Percentiles rank a stretch among this genome's conserved stretches.
These are phyloP conservation scores for Eubasilissa regina DNA, from an alignment of 1,140 invertebrate genomes.

Conservation along the genomic window DNA sequence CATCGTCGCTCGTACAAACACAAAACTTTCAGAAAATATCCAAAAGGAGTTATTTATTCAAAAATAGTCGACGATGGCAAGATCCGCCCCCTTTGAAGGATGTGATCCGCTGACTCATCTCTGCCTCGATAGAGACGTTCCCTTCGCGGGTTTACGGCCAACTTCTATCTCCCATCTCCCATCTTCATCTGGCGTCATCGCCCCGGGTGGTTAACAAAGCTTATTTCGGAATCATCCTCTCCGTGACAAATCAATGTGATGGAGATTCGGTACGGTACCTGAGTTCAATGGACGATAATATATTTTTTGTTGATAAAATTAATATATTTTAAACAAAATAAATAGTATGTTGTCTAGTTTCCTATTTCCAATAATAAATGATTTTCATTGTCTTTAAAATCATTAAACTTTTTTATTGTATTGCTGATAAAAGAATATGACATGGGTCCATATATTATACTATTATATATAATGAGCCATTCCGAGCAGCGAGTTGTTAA, in stretches of 20 bases:
- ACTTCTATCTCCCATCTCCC: constrained; percentile 55
- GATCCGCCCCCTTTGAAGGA: constrained; percentile 15
- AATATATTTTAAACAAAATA: too few species aligned
- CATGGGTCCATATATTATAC: too few species aligned
- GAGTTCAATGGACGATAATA: too few species aligned
- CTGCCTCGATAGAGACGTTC: constrained; percentile 53
- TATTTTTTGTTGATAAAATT: too few species aligned
- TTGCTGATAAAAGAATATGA: too few species aligned
- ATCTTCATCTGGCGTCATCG: constrained; percentile 50
- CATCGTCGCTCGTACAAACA: not conserved
- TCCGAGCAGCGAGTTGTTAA: too few species aligned
- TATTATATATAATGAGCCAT: too few species aligned
- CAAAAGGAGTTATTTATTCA: constrained; percentile 41
- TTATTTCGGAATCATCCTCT: constrained; percentile 48
- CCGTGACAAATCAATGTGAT: constrained; percentile 34
- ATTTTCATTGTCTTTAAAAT: too few species aligned
- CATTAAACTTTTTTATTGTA: too few species aligned
- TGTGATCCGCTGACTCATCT: constrained; percentile 50
- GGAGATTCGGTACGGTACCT: too few species aligned
- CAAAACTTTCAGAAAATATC: not conserved
- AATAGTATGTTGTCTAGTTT: too few species aligned
- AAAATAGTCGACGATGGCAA: constrained; percentile 57
- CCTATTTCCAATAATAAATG: too few species aligned
- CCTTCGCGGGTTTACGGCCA: constrained; percentile 53
- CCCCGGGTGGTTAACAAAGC: constrained; percentile 51